These are phyloP conservation scores for Chiloscyllium punctatum DNA, from an alignment of 2,797 vertebrate genomes.

Conservation along the genomic window DNA sequence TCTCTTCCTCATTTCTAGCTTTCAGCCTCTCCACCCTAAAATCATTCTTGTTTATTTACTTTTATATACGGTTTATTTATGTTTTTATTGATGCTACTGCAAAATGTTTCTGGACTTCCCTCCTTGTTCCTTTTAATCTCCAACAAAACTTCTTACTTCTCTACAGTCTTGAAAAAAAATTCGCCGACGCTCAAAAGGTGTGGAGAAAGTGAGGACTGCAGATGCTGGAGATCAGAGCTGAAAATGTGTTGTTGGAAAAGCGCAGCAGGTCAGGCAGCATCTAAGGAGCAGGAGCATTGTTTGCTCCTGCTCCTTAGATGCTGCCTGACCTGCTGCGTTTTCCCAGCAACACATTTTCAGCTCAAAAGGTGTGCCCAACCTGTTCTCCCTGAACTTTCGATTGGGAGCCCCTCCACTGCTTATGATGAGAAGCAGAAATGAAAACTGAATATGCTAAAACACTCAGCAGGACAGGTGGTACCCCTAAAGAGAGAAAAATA, in stretches of 20 bases:
- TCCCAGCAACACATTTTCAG: too few species aligned
- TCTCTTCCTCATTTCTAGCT: neutral
- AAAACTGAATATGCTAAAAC: neutral
- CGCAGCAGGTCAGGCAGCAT: too few species aligned
- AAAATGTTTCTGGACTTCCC: neutral
- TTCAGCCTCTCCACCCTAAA: neutral
- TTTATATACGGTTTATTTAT: neutral
- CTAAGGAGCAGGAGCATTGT: too few species aligned
- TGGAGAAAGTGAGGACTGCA: too few species aligned
- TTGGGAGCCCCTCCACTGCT: neutral
- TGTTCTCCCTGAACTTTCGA: neutral
- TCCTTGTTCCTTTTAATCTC: neutral
- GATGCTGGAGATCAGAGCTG: too few species aligned
- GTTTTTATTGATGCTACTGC: neutral
- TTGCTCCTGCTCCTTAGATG: too few species aligned
- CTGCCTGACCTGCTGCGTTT: too few species aligned
- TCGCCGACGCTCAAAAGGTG: neutral
- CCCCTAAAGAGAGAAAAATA: neutral
- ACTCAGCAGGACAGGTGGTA: neutral
- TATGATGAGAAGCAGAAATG: neutral
- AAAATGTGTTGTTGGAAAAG: too few species aligned
- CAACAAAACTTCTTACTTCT: neutral
- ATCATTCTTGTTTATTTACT: neutral
- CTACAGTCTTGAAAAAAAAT: neutral
- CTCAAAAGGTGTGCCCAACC: neutral